phyloP scores from a whole-genome alignment of 2,797 vertebrate species.

The Caiman crocodilus region DNA sequence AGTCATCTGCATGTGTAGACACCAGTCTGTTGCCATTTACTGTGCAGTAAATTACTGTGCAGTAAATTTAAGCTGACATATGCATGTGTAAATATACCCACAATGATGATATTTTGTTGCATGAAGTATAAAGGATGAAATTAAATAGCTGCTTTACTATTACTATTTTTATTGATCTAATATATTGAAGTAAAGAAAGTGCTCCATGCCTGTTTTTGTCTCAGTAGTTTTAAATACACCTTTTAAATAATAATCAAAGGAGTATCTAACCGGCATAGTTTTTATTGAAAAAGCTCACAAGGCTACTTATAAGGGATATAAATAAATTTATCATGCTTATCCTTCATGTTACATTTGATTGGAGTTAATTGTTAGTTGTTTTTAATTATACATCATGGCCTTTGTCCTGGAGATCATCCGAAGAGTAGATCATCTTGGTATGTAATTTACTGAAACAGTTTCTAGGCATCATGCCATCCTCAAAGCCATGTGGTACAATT shows the following conservation, averaged over 20 bases:
- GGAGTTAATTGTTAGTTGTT: slow-evolving; percentile 84
- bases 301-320: slow-evolving; percentile 62
- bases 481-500: slow-evolving; percentile 74
- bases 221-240: slow-evolving; percentile 34
- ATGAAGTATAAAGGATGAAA: neutral
- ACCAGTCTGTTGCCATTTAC: too few relatives aligned
- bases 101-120: neutral
- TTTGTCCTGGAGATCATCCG: slow-evolving; percentile 84
- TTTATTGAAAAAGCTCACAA: slow-evolving; percentile 41
- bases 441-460: slow-evolving; percentile 84
- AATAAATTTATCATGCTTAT: slow-evolving; percentile 74
- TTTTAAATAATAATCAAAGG: slow-evolving; percentile 32
- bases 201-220: slow-evolving; percentile 16
- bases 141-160: slow-evolving; percentile 11
- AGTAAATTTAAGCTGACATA: too few relatives aligned
- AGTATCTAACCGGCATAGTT: slow-evolving; percentile 41
- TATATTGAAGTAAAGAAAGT: neutral
- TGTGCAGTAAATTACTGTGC: too few relatives aligned
- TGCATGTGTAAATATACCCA: neutral
- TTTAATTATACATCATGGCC: slow-evolving; percentile 84
- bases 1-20: neutral
- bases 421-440: slow-evolving; percentile 80
- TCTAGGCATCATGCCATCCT: slow-evolving; percentile 81
- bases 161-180: slow-evolving; percentile 43
- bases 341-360: slow-evolving; percentile 77